phyloP scores from a whole-genome alignment of 2,888 invertebrate species.

The Lasiommata megera region DNA sequence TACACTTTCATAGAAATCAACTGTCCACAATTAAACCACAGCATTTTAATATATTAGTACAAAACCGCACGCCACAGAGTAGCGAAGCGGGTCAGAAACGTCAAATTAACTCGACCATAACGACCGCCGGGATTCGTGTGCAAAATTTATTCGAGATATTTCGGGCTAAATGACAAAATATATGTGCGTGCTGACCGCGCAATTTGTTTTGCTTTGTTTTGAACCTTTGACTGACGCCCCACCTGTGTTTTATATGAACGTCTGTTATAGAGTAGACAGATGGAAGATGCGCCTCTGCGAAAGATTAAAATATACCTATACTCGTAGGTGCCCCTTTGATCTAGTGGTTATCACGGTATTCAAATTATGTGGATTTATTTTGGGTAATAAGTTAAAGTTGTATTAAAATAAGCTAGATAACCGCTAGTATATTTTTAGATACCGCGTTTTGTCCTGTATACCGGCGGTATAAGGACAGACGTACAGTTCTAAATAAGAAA shows the following conservation, averaged over 20 bases:
- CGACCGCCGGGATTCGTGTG: constrained; percentile 26
- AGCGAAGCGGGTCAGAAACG: constrained; percentile 16
- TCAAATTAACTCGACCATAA: constrained; percentile 27
- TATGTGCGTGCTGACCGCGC: constrained; percentile 32
- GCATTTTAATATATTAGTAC: constrained; percentile 6
- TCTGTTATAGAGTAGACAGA: constrained; percentile 23
- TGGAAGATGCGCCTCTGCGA: not conserved
- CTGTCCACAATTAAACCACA: not conserved
- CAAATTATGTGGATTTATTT: too few relatives aligned
- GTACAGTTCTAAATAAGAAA: too few relatives aligned
- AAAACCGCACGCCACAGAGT: constrained; percentile 19
- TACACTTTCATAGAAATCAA: not conserved
- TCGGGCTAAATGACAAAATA: constrained; percentile 42
- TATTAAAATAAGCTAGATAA: too few relatives aligned
- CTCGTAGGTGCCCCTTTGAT: not conserved
- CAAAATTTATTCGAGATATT: constrained; percentile 52
- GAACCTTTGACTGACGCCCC: constrained; percentile 40
- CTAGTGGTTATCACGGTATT: too few relatives aligned
- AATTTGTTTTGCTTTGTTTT: constrained; percentile 43
- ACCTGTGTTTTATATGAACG: constrained; percentile 32
- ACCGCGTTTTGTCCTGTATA: too few relatives aligned
- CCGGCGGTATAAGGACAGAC: too few relatives aligned
- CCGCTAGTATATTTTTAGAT: too few relatives aligned
- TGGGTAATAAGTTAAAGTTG: too few relatives aligned
- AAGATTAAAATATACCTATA: not conserved